Percentiles rank a stretch among this genome's conserved stretches.
Conservation (phyloP, 2,113 vertebrate species). For the Paraplagusia blochii region DNA sequence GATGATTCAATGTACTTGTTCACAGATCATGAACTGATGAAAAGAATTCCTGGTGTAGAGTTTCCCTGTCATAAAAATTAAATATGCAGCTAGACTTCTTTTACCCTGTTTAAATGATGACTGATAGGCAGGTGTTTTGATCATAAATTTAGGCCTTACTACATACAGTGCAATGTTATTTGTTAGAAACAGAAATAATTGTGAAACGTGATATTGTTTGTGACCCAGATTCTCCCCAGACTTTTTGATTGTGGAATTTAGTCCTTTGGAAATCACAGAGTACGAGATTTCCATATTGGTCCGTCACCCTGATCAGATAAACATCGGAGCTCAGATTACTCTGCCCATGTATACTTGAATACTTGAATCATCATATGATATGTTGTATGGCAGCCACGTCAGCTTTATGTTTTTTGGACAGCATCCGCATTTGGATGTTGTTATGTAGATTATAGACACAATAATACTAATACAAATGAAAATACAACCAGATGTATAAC, state of each 20-base stretch:
- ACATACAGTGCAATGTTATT: slow-evolving; percentile 22
- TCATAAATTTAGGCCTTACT: not conserved
- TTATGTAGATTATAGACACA: slow-evolving; percentile 2
- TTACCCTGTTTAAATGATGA: not conserved
- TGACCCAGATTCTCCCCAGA: slow-evolving; percentile 11
- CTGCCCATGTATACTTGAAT: slow-evolving; percentile 5
- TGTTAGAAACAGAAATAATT: slow-evolving; percentile 44
- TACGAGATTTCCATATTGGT: slow-evolving; percentile 8
- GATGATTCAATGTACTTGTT: no score
- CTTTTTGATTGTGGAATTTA: slow-evolving; percentile 9
- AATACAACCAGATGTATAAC: no score
- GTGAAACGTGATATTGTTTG: slow-evolving; percentile 42
- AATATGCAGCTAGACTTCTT: not conserved
- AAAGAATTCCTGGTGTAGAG: no score
- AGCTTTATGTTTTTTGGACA: slow-evolving; percentile 4
- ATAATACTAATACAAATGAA: no score
- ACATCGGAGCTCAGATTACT: slow-evolving; percentile 29
- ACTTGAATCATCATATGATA: not conserved
- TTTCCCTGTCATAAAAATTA: no score
- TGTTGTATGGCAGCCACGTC: not conserved
- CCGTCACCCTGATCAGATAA: slow-evolving; percentile 24
- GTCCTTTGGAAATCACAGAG: not conserved
- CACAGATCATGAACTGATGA: no score
- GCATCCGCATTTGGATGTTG: not conserved
- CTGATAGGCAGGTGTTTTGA: slow-evolving; percentile 2